These are phyloP conservation scores for Drosophila varians DNA, from an alignment of 1,140 invertebrate species.

Conservation along the genomic window DNA sequence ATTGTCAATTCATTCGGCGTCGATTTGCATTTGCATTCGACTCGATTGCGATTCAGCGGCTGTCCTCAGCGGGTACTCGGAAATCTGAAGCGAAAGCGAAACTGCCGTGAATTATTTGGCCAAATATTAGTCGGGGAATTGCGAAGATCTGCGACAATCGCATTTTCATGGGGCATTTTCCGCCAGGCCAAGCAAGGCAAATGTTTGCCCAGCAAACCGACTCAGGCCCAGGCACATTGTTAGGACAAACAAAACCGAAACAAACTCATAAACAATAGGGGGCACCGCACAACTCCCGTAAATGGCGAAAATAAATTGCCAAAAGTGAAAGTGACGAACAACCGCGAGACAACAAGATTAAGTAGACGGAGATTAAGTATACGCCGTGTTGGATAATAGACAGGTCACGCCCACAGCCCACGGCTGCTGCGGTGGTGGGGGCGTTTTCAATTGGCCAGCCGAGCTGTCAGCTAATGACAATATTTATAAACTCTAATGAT, in stretches of 20 bases:
- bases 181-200: constrained; percentile 34
- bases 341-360: constrained; percentile 25
- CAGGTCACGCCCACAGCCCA: constrained; percentile 35
- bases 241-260: constrained; percentile 43
- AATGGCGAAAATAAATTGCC: constrained; percentile 67
- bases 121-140: neutral
- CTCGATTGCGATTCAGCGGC: constrained; percentile 50
- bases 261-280: neutral
- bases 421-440: constrained; percentile 19
- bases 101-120: constrained; percentile 17
- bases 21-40: constrained; percentile 79
- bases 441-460: constrained; percentile 35
- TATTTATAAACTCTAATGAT: constrained; percentile 50
- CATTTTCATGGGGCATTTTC: constrained; percentile 23
- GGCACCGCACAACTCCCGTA: constrained; percentile 26
- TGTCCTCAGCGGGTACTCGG: constrained; percentile 18
- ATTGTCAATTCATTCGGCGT: constrained; percentile 80
- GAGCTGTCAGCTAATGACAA: constrained; percentile 46
- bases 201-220: constrained; percentile 20
- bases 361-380: constrained; percentile 22
- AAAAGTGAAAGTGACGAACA: constrained; percentile 67
- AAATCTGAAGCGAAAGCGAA: constrained; percentile 42
- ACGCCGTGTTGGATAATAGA: constrained; percentile 32
- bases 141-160: constrained; percentile 3
- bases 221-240: constrained; percentile 36